Conservation (phyloP, 2,113 vertebrate species). For the Chamaea fasciata region DNA sequence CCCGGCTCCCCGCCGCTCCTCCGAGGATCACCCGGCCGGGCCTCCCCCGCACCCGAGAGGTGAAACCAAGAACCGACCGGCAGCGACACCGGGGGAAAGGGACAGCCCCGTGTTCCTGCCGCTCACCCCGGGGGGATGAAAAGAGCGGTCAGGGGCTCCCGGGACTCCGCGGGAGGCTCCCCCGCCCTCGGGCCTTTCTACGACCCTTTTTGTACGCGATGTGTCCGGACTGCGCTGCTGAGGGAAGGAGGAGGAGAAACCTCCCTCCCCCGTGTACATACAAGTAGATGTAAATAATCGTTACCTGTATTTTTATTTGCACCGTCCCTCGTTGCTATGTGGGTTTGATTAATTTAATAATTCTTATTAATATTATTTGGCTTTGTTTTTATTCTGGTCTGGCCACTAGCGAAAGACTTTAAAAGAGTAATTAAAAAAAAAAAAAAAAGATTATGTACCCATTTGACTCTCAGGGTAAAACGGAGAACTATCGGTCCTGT, state of each 20-base stretch:
- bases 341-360: background rate
- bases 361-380: background rate
- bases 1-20: background rate
- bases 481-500: background rate
- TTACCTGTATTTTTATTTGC: background rate
- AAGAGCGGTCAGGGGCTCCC: background rate
- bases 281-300: conserved; percentile 35
- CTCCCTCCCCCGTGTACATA: conserved; percentile 27
- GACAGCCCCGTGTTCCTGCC: background rate
- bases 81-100: background rate
- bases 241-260: background rate
- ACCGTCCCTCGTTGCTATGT: background rate
- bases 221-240: background rate
- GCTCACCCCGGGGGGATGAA: background rate
- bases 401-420: background rate
- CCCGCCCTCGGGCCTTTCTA: background rate
- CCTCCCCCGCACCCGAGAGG: background rate
- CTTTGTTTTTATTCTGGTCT: background rate
- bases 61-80: background rate
- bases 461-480: conserved; percentile 65
- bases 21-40: background rate
- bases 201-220: background rate
- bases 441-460: background rate
- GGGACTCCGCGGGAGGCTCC: background rate
- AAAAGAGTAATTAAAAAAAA: background rate